Evolutionary conservation across 2,113 vertebrate genomes (phyloP), one percentile per base, ranked within the genome.

Genomic region (Calypte anna): DNA sequence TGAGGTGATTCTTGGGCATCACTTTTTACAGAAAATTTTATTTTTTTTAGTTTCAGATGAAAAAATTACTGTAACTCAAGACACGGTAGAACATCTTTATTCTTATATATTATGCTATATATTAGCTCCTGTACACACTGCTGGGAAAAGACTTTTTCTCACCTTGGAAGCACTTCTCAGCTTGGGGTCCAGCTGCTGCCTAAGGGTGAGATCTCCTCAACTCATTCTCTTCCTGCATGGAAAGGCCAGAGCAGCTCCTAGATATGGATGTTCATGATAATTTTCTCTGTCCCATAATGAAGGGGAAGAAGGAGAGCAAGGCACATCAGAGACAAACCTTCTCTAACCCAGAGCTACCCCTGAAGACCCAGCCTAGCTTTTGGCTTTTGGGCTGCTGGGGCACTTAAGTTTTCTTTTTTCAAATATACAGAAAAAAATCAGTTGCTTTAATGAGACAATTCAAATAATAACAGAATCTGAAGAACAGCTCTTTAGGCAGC

Each of bases 391-490:
- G 24, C 33, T 94, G 68, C 86, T 86, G 78, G 43, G 82, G 62
- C 31, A 88, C 30, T 58, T 51, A 75, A 50, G 38, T 22, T 85
- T 92, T 89, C 77, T 87, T 53, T 91, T 95, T 92, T 76, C 63
- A 79, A 95, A 86, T 53, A 87, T 75, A 81, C 59, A 77, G 80
- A 77, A 91, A 92, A 48, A 86, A 94, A 91, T 30, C n/a, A 66
- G 24, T 64, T 54, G 80, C 70, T 94, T 94, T 97, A 96, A 94
- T 90, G 50, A 75, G 61, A 80, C 59, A 76, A 87, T 91, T 94
- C 66, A 95, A 91, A 90, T 74, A 91, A 77, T 95, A 79, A 67
- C 43, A 62, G 46, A 93, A 9, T 16, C 54, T 86, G 83, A 36
- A 69, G 40, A 91, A 94, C 33, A 91, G 67, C 51, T 79, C 31